Base-by-base conservation (phyloP, 2,888 invertebrate genomes). In the Drosophila fulvimacula region DNA sequence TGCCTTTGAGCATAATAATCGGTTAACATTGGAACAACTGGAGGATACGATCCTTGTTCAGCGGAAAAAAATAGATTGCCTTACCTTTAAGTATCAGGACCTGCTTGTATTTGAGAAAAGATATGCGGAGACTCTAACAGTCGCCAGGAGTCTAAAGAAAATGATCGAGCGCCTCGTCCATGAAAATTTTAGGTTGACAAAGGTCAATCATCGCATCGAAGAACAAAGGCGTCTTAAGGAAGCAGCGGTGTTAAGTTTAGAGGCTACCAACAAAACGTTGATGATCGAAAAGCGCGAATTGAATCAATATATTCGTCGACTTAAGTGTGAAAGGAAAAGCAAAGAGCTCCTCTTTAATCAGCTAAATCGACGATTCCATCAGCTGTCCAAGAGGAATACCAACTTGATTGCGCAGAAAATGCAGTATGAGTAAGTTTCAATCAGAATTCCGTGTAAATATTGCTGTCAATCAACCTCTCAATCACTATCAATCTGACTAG, bases 351-450 rank as follows among this genome's bases (percentile, higher is more conserved):
- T 66, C 1, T 15, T 55, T 1, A 5, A 21, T 6, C 10, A 53
- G 32, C 30, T 81, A 0, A 63, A 59, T n/a, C 70, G 84, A 9
- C 76, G 76, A 0, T 73, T 84, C 39, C 34, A 41, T 6, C 68
- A 61, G 27, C 10, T 81, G 36, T 19, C 53, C 24, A 76, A 76
- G 3, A 82, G 73, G 17, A 69, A 79, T 9, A 4, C 2, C 2
- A 70, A 74, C 0, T 55, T 60, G 3, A 46, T 38, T 1, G 64
- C 69, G 0, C 71, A 75, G n/a, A 53, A 53, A 1, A 0, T 34
- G 27, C 3, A 52, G n/a, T n/a, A n/a, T n/a, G n/a, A 19, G 81
- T 82, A 38, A 56, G 76, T 30, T 19, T 4, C 6, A 10, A 13
- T 30, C 9, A 5, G 9, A 30, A 9, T 44, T 15, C 6, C 5